Evolutionary conservation across 2,797 vertebrate species (phyloP), one percentile per base, ranked within the genome.

Genomic region (Cyclopterus lumpus): DNA sequence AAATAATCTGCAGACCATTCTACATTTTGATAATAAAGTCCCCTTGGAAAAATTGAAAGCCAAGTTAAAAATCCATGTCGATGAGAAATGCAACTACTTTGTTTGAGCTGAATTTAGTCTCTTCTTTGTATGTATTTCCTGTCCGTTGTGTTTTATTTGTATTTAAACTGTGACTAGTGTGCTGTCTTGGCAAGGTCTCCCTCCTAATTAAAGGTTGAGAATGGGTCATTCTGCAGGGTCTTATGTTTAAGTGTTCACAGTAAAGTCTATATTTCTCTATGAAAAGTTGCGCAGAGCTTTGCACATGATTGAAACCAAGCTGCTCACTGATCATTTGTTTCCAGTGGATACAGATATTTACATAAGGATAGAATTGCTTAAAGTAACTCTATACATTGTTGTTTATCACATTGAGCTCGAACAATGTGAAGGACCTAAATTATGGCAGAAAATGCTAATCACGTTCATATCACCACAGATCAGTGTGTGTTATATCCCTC

Each of bases 271-370:
- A 24, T 44, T 60, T 66, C 8, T 6, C 8, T 30, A 10, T 61
- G 12, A 26, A 62, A 54, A 46, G 22, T 36, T 44, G 42, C n/a
- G 5, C 4, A 36, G 20, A 24, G 36, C 22, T n/a, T 61, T 71
- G 22, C 6, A 54, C 34, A 22, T 15, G 12, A 5, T 70, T 34
- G 8, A 71, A 14, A 59, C 18, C 11, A 12, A 48, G 3, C 3
- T n/a, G 20, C 22, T 72, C 18, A 42, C 65, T 42, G 51, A 30
- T 11, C 6, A 48, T n/a, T 66, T 51, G 26, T 67, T 71, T 74
- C 12, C n/a, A 28, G 28, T 71, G 11, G 28, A 42, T 62, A 14
- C 16, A 53, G 16, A 5, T 8, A 16, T 64, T 64, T 46, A 51
- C 22, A 51, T 20, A 7, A 55, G 10, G 8, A 57, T 9, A 30